Evolutionary conservation across 53 echinoderm and acorn worm genomes (phyloP).

Genomic region (Temnopleurus reevesii): DNA sequence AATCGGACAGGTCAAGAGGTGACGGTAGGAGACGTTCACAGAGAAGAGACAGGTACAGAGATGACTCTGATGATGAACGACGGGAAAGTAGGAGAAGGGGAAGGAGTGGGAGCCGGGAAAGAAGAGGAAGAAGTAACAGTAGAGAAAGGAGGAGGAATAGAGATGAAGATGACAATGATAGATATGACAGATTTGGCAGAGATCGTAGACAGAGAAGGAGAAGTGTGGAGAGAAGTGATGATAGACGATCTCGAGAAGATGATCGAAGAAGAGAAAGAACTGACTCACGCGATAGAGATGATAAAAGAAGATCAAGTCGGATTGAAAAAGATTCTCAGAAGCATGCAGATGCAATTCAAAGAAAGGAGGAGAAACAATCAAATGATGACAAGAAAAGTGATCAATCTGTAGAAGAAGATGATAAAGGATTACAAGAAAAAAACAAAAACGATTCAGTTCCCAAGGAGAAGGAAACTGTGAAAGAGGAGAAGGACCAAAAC

Average conservation of each 20-base stretch:
- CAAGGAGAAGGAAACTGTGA: neutral
- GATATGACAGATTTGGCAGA: constrained; percentile 41
- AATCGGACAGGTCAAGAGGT: neutral
- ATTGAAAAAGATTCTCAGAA: constrained; percentile 14
- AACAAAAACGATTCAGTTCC: neutral
- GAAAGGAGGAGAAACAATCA: neutral
- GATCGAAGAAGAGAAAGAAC: constrained; percentile 29
- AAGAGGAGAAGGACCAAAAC: neutral
- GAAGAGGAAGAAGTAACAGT: constrained; percentile 9
- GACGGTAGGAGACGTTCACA: constrained; percentile 18
- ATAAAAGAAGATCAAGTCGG: neutral
- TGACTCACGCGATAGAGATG: constrained; percentile 25
- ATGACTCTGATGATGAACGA: constrained; percentile 34
- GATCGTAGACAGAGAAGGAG: constrained; percentile 8
- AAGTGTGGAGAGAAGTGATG: constrained; percentile 34
- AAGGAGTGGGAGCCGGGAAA: constrained; percentile 21
- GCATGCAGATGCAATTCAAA: neutral
- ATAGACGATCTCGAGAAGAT: constrained; percentile 5
- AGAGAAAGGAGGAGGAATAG: constrained; percentile 35
- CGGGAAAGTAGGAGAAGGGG: constrained; percentile 51
- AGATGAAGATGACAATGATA: constrained; percentile 50
- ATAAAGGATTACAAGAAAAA: neutral
- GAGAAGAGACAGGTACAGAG: constrained; percentile 19
- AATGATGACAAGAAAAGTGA: constrained; percentile 6
- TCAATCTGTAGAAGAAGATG: neutral